phyloP scores from a whole-genome alignment of 2,113 vertebrate species.

The Apaloderma vittatum region DNA sequence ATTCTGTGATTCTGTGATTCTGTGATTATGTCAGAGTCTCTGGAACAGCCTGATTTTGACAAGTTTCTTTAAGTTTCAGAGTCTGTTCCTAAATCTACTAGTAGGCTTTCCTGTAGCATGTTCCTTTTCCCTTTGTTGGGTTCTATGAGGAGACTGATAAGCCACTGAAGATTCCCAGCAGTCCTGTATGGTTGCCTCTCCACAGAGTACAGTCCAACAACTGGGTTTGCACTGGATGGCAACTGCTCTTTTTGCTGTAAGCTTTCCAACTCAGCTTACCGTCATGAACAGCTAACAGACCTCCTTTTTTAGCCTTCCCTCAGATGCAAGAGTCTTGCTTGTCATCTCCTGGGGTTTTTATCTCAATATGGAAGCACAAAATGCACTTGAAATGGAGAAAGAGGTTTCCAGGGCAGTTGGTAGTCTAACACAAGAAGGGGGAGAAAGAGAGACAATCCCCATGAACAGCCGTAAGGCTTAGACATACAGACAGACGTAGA shows the following conservation, averaged over 20 bases:
- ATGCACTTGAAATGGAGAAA: conserved; percentile 37
- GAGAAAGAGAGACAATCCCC: background rate
- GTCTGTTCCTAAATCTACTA: background rate
- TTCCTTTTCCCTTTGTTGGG: background rate
- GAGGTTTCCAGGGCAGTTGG: conserved; percentile 60
- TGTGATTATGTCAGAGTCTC: background rate
- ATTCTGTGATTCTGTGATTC: background rate
- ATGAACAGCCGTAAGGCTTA: conserved; percentile 46
- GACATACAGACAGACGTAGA: conserved; percentile 57
- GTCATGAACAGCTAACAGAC: background rate
- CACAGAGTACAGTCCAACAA: background rate
- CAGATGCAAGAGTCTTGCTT: conserved; percentile 20
- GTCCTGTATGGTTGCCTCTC: background rate
- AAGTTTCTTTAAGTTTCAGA: background rate
- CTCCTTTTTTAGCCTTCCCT: conserved; percentile 49
- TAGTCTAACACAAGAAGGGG: conserved; percentile 27
- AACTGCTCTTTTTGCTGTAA: background rate
- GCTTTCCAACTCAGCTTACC: background rate
- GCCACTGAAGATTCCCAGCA: background rate
- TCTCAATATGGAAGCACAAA: conserved; percentile 39
- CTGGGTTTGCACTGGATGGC: background rate
- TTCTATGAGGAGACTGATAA: background rate
- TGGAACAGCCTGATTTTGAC: background rate
- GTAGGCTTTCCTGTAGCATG: background rate
- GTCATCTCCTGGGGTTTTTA: conserved; percentile 32